A percentile compares a stretch with the other conserved stretches of the same genome.
Conservation (phyloP, 2,113 vertebrate genomes). For the Acrocephalus arundinaceus region DNA sequence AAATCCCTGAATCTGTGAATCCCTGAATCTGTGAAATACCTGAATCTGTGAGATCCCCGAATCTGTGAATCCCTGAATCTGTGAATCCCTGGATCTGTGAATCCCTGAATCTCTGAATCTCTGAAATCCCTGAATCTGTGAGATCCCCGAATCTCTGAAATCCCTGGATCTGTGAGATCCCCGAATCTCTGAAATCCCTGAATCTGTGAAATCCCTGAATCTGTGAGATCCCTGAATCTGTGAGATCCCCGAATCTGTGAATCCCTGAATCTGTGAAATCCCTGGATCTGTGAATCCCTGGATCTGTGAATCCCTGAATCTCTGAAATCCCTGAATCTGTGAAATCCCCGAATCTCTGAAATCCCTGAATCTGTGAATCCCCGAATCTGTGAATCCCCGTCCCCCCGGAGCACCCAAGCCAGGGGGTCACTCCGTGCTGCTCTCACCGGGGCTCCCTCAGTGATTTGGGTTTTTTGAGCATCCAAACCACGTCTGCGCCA, state of each 20-base stretch:
- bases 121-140: too few species aligned
- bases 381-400: background rate
- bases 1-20: too few species aligned
- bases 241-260: background rate
- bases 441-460: background rate
- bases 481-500: background rate
- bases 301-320: background rate
- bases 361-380: background rate
- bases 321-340: background rate
- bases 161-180: background rate
- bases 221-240: background rate
- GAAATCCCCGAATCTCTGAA: background rate
- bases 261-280: background rate
- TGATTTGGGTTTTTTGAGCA: background rate
- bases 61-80: too few species aligned
- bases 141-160: background rate
- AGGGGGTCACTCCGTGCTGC: accelerated
- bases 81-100: too few species aligned
- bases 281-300: background rate
- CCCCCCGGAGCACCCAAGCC: accelerated
- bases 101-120: too few species aligned
- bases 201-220: background rate
- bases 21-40: too few species aligned
- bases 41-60: too few species aligned
- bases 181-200: background rate